Evolutionary conservation across 2,113 vertebrate genomes (phyloP).

Genomic region (Bambusicola thoracicus): DNA sequence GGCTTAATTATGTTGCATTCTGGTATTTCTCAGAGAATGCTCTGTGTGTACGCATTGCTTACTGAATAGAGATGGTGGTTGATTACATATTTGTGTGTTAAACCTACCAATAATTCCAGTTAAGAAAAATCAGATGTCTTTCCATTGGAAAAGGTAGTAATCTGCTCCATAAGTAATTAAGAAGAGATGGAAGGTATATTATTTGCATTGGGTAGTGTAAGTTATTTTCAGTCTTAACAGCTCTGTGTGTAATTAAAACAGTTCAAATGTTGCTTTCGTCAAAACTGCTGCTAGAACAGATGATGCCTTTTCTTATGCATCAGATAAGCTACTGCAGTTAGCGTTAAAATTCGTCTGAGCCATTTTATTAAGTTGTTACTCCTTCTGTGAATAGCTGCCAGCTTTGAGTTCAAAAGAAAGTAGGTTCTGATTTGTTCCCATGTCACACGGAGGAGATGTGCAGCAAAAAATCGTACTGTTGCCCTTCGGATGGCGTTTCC

Average conservation of each 20-base stretch:
- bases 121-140: constrained; percentile 13
- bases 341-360: constrained; percentile 69
- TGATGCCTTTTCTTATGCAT: constrained; percentile 62
- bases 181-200: constrained; percentile 17
- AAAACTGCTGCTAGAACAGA: constrained; percentile 58
- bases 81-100: neutral
- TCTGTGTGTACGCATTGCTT: neutral
- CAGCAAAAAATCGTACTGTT: constrained; percentile 13
- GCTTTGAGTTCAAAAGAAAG: constrained; percentile 41
- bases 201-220: constrained; percentile 7
- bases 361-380: constrained; percentile 67
- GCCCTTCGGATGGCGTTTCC: constrained; percentile 22
- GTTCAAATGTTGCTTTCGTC: constrained; percentile 67
- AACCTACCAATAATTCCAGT: constrained; percentile 29
- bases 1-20: neutral
- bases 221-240: constrained; percentile 65
- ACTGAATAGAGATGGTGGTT: neutral
- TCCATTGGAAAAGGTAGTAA: constrained; percentile 24
- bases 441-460: constrained; percentile 64
- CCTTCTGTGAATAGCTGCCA: constrained; percentile 71
- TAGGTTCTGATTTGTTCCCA: constrained; percentile 63
- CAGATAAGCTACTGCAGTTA: constrained; percentile 65
- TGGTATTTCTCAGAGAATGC: neutral
- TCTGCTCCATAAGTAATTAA: constrained; percentile 35
- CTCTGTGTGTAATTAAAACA: constrained; percentile 69